These are phyloP conservation scores for Temnothorax rugatulus DNA, from an alignment of 2,888 invertebrate genomes.

Conservation along the genomic window DNA sequence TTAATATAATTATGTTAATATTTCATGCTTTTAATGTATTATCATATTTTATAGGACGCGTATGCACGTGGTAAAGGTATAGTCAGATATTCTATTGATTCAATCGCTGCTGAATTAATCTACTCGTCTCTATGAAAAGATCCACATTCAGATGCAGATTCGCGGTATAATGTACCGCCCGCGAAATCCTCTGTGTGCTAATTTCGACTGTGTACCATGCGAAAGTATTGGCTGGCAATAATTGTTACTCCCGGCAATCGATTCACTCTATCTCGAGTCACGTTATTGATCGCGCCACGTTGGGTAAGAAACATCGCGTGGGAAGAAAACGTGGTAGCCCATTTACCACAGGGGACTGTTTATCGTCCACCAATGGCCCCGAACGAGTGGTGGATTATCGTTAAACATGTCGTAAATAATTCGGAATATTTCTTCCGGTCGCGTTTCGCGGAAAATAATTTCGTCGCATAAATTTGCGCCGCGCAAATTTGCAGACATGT, in stretches of 20 bases:
- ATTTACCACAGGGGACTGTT: conserved; percentile 71
- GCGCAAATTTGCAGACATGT: not conserved
- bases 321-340: conserved; percentile 75
- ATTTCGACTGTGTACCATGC: conserved; percentile 35
- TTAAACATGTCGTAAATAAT: conserved; percentile 8
- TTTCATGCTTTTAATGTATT: conserved; percentile 2
- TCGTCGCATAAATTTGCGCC: not conserved
- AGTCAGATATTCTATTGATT: conserved; percentile 10
- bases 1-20: conserved; percentile 10
- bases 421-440: not conserved
- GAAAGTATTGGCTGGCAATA: conserved; percentile 73
- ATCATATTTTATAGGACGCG: not conserved
- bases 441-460: not conserved
- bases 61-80: not conserved
- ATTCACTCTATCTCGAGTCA: conserved; percentile 63
- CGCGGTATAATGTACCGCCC: not conserved
- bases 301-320: conserved; percentile 77
- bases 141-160: conserved; percentile 12
- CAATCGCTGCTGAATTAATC: conserved; percentile 30
- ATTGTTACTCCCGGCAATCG: conserved; percentile 75
- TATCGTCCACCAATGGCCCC: conserved; percentile 44
- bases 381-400: conserved; percentile 21
- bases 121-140: not conserved
- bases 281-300: conserved; percentile 74
- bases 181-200: conserved; percentile 21